A percentile compares a stretch with the other conserved stretches of the same genome.
These are phyloP conservation scores for Platanista minor DNA, from an alignment of 2,113 vertebrate species.

Conservation along the genomic window DNA sequence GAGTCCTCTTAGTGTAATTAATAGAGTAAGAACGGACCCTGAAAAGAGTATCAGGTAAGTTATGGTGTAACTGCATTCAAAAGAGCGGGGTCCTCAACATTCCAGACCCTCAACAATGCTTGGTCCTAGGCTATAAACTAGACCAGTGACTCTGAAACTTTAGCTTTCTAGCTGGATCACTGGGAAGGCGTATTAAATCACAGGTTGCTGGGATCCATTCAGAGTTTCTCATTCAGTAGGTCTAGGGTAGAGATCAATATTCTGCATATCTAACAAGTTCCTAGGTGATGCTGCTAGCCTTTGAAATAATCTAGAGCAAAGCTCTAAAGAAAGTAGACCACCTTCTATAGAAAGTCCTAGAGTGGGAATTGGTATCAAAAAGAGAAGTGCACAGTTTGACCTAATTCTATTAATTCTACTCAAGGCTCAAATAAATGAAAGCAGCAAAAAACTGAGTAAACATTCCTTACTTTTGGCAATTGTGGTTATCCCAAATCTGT, in stretches of 20 bases:
- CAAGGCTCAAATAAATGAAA: neutral
- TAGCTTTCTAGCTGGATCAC: neutral
- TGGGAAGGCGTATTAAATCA: neutral
- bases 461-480: neutral
- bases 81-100: neutral
- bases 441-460: neutral
- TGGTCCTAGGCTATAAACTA: neutral
- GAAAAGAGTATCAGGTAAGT: neutral
- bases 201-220: neutral
- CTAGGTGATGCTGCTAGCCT: neutral
- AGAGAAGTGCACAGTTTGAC: neutral
- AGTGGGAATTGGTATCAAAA: neutral
- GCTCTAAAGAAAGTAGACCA: neutral
- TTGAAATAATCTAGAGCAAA: constrained; percentile 3
- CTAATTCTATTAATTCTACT: neutral
- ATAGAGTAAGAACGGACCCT: neutral
- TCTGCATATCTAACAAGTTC: neutral
- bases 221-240: neutral
- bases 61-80: neutral
- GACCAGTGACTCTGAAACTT: neutral
- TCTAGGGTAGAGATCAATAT: neutral
- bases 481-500: neutral
- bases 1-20: neutral
- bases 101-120: neutral
- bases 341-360: neutral